Percentiles rank a stretch among this genome's conserved stretches.
Conservation (phyloP, 2,888 invertebrate genomes). For the Cenopis cana region DNA sequence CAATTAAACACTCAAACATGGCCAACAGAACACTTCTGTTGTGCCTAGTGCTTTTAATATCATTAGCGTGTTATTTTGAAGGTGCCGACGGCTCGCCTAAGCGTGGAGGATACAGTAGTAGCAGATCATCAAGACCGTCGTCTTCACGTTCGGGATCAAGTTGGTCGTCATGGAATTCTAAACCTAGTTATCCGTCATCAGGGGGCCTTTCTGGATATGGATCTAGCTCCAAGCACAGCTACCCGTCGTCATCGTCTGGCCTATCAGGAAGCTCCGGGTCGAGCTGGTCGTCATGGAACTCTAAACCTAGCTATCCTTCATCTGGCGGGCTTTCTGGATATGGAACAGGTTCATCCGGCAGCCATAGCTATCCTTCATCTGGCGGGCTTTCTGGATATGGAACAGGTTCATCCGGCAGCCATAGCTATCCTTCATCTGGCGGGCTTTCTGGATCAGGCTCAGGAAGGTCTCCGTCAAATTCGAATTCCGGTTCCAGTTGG, state of each 20-base stretch:
- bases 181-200: conserved; percentile 29
- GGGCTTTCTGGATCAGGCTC: conserved; percentile 49
- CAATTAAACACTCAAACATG: conserved; percentile 55
- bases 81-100: conserved; percentile 52
- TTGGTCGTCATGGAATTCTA: conserved; percentile 40
- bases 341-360: conserved; percentile 44
- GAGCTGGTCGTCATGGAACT: conserved; percentile 27
- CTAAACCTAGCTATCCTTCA: conserved; percentile 46
- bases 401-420: no score
- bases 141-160: conserved; percentile 46
- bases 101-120: conserved; percentile 45
- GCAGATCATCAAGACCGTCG: conserved; percentile 45
- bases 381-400: conserved; percentile 36
- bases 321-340: conserved; percentile 47
- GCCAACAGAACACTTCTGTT: conserved; percentile 67
- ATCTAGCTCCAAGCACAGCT: conserved; percentile 30
- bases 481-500: conserved; percentile 12
- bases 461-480: conserved; percentile 43
- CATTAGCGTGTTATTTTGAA: conserved; percentile 58
- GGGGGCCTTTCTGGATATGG: conserved; percentile 37
- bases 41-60: conserved; percentile 64
- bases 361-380: conserved; percentile 49
- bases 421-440: conserved; percentile 46
- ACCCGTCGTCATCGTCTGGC: conserved; percentile 48
- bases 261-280: conserved; percentile 49